Conservation (phyloP, 2,113 vertebrate species). For the Raja brachyura region DNA sequence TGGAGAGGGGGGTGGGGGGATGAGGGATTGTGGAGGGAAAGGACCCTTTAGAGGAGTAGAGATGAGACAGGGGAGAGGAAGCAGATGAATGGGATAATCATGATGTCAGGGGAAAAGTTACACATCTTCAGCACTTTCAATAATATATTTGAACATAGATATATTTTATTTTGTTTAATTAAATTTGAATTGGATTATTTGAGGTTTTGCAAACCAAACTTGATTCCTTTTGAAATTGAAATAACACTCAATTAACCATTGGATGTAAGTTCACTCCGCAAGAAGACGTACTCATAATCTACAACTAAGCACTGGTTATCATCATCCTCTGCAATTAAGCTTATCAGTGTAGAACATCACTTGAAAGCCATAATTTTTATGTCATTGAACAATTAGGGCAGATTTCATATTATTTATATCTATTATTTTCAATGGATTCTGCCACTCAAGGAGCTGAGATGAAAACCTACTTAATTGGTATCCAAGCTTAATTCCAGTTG, state of each 20-base stretch:
- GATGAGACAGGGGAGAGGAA: neutral
- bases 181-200: neutral
- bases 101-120: neutral
- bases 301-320: slow-evolving; percentile 80
- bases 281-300: slow-evolving; percentile 76
- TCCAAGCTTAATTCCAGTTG: neutral
- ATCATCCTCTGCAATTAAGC: slow-evolving; percentile 76
- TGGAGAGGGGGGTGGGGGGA: neutral
- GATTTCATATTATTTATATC: neutral
- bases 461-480: neutral
- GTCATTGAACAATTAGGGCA: neutral
- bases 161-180: neutral
- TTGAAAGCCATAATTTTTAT: neutral
- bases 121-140: neutral
- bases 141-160: neutral
- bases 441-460: neutral
- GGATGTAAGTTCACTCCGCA: neutral
- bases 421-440: neutral
- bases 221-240: neutral
- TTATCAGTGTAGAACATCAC: slow-evolving; percentile 41
- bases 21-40: neutral
- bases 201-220: neutral
- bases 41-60: neutral
- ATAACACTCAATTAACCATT: neutral
- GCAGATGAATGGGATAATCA: neutral